A percentile compares a stretch with the other conserved stretches of the same genome.
Evolutionary conservation across 2,888 invertebrate species (phyloP).

Genomic region (Stenoptilia bipunctidactyla): DNA sequence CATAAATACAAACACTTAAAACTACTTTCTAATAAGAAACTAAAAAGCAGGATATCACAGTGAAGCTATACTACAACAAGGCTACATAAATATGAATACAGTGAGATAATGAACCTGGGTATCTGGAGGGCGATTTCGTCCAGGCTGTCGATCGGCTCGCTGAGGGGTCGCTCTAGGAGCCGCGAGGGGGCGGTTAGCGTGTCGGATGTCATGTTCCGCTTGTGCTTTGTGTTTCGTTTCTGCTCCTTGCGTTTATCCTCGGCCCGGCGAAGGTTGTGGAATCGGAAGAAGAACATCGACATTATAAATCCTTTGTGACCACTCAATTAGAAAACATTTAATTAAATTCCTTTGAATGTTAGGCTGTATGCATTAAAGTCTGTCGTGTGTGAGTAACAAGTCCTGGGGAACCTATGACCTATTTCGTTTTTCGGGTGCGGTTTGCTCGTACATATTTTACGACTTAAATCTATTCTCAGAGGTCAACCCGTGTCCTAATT

Average conservation of each 20-base stretch:
- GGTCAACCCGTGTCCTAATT: background rate
- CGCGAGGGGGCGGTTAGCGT: conserved; percentile 82
- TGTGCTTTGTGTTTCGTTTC: conserved; percentile 28
- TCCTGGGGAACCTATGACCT: too few species aligned
- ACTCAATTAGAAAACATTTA: background rate
- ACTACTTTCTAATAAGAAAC: too few species aligned
- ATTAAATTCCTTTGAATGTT: background rate
- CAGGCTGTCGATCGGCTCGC: conserved; percentile 88
- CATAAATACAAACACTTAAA: too few species aligned
- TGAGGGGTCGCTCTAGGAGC: conserved; percentile 86
- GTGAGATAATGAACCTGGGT: conserved; percentile 79
- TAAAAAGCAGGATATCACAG: too few species aligned
- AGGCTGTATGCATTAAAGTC: too few species aligned
- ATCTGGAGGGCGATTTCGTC: conserved; percentile 94
- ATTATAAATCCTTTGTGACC: conserved; percentile 70
- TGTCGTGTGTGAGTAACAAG: too few species aligned
- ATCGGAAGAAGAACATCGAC: conserved; percentile 96
- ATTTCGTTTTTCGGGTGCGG: conserved; percentile 24
- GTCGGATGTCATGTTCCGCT: conserved; percentile 55
- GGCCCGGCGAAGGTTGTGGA: conserved; percentile 90
- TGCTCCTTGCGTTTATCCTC: conserved; percentile 72
- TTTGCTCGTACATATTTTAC: conserved; percentile 32
- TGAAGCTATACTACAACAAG: too few species aligned
- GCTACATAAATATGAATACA: background rate
- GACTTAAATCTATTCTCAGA: conserved; percentile 23